phyloP scores from a whole-genome alignment of 2,797 vertebrate species.

The Parauchenoglanis ngamensis region DNA sequence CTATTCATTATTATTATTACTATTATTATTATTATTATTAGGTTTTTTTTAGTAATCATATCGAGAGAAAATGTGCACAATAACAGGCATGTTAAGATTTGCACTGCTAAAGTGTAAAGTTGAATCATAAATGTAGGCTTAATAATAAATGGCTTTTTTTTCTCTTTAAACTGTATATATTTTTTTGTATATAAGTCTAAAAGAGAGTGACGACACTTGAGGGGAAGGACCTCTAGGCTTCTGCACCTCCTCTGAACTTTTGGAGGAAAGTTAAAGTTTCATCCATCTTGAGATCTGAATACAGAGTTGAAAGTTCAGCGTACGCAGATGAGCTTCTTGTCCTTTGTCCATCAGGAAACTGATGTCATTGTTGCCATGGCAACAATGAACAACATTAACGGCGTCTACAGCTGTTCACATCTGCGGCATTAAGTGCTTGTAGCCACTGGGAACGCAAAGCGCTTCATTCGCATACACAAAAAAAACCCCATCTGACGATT shows the following conservation, averaged over 20 bases:
- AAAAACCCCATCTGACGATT: neutral
- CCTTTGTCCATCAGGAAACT: constrained; percentile 1
- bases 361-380: neutral
- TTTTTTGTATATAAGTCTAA: too few relatives aligned
- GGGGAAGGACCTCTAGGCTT: neutral
- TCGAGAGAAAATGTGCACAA: neutral
- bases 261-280: neutral
- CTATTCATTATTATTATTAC: neutral
- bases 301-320: neutral
- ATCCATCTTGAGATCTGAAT: neutral
- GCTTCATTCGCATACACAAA: neutral
- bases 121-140: neutral
- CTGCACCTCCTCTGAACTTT: neutral
- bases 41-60: neutral
- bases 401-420: neutral
- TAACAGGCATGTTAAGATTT: neutral
- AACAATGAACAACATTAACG: neutral
- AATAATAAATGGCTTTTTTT: neutral
- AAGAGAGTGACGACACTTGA: neutral
- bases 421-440: neutral
- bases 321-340: neutral
- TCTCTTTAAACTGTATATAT: neutral
- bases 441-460: neutral
- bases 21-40: too few relatives aligned
- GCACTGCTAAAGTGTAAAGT: neutral